Evolutionary conservation across 2,113 vertebrate genomes (phyloP).

Genomic region (Notothenia rossii): DNA sequence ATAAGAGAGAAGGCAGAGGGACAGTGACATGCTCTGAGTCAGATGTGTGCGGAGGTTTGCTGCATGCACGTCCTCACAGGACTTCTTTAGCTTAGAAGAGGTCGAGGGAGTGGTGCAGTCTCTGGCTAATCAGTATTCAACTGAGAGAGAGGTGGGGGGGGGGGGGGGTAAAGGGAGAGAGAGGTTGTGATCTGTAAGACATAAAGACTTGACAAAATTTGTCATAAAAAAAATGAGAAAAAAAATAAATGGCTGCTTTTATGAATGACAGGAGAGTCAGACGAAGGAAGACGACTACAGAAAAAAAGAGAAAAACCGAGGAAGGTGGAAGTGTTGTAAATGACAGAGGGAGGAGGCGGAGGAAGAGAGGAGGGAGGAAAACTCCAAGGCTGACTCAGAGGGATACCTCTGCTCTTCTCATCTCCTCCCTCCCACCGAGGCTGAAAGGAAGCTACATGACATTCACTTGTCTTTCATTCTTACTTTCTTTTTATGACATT

Average conservation of each 20-base stretch:
- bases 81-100: conserved; percentile 56
- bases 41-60: conserved; percentile 44
- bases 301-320: conserved; percentile 12
- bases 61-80: conserved; percentile 51
- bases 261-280: conserved; percentile 62
- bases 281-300: conserved; percentile 10
- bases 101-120: conserved; percentile 71
- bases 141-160: conserved; percentile 1
- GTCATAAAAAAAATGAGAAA: conserved; percentile 12
- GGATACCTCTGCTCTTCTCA: conserved; percentile 71
- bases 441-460: conserved; percentile 50
- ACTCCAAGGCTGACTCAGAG: conserved; percentile 74
- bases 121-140: conserved; percentile 73
- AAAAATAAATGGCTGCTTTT: conserved; percentile 43
- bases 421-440: conserved; percentile 37
- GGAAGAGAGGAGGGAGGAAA: conserved; percentile 55
- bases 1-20: conserved; percentile 49
- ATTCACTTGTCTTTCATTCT: conserved; percentile 49
- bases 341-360: conserved; percentile 61
- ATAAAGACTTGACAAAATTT: conserved; percentile 20
- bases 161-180: conserved; percentile 7
- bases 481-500: conserved; percentile 49
- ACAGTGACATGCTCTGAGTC: conserved; percentile 50
- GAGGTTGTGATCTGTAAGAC: conserved; percentile 17
- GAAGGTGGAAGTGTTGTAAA: conserved; percentile 41